Base-by-base conservation (phyloP, 2,888 invertebrate species). In the Aphidius colemani region DNA sequence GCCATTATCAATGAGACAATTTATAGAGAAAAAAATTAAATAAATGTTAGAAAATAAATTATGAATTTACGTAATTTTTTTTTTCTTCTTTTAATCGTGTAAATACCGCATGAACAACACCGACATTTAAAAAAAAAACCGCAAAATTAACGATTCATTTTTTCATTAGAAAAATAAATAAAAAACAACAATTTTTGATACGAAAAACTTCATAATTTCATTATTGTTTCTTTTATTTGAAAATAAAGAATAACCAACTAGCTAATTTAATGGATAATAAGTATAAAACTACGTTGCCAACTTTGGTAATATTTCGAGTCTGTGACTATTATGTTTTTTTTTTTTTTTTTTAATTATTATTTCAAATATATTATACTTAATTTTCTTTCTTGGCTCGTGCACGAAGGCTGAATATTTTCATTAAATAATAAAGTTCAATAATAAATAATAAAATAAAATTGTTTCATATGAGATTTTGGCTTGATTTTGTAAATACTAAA, bases 401-500 rank as follows among this genome's bases (percentile, higher is more conserved):
- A 18, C 13, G 13, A 18, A 18, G 13, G 13, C 13, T 18, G 13
- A 18, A 18, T 18, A 18, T 18, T 18, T 18, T 18, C 13, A 18
- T 2, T 18, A 18, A 18, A 18, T 18, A 18, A 18, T 18, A 2
- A 18, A 18, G 13, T 18, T n/a, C n/a, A n/a, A n/a, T n/a, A n/a
- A n/a, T n/a, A n/a, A n/a, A n/a, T n/a, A n/a, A n/a, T n/a, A 18
- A 18, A 18, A 53, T 53, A 62, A 48, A 51, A 62, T 66, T 64
- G 67, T 64, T 64, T 70, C 65, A 63, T 63, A 65, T 73, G 77
- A 82, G 77, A 82, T 80, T 72, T 67, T 81, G 82, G 79, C 81
- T 81, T 81, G 82, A 79, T 78, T 81, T 80, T 81, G 76, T 70
- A 72, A 72, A 76, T 74, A 46, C 75, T 75, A 75, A 72, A 73